Base-by-base conservation (phyloP, 2,888 invertebrate species). In the Erpobdella octoculata region DNA sequence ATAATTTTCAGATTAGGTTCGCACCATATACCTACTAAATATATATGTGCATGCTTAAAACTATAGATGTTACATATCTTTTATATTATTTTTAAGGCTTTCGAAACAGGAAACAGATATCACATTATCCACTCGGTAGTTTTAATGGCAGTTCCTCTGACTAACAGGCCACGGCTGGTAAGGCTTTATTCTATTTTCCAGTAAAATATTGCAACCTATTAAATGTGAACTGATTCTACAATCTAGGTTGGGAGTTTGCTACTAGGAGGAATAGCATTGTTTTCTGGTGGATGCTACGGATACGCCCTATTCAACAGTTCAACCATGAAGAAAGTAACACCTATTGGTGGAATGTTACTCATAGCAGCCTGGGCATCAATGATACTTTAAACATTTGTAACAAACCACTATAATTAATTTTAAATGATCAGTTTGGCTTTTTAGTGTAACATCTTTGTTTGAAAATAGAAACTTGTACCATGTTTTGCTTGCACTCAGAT, bases 281-380 rank as follows among this genome's bases (percentile, higher is more conserved):
- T 95, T 83, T 90, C 90, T 80, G 94, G 94, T 0, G 89, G 91
- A n/a, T 92, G 93, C 82, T 96, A 95, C 82, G 91, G 91, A 81
- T 89, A 90, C 78, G 90, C 92, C 0, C 87, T 95, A 76, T 92
- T 92, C 0, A 91, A 90, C 0, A 88, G 91, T 75, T 87, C 88
- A 75, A 86, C 86, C 70, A 87, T 90, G 72, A 88, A 89, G 71
- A 87, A 86, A 77, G 85, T 91, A 38, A 92, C 93, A 9, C 94
- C 95, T 0, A 86, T 91, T 77, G 95, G 95, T 33, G 94, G 94
- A 21, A 89, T 90, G 73, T 88, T 91, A 78, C 87, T 95, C 59
- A 93, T 95, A 78, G 83, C 91, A 66, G 93, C 90, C 64, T 96
- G 96, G 95, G 83, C 93, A 18, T 74, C 78, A 28, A 79, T 82